These are phyloP conservation scores for Coreoperca whiteheadi DNA, from an alignment of 2,113 vertebrate species.

Conservation along the genomic window DNA sequence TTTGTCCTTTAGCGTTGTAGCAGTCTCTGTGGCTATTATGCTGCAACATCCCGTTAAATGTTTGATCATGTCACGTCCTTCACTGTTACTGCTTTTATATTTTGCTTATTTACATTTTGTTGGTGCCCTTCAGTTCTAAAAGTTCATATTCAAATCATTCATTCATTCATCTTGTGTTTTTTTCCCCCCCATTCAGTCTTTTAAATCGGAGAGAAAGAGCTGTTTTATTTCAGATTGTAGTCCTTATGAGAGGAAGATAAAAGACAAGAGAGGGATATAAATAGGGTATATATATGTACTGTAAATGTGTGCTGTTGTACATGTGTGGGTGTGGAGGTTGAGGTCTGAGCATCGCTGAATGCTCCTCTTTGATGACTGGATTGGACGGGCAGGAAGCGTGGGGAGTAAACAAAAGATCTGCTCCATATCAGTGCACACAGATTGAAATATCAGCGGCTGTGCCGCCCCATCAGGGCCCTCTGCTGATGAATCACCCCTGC, in stretches of 20 bases:
- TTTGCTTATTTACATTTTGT: neutral
- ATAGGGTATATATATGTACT: conserved; percentile 10
- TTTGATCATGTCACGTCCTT: neutral
- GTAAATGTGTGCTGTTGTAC: conserved; percentile 5
- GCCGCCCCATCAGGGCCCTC: neutral
- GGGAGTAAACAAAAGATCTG: conserved; percentile 42
- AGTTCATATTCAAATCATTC: neutral
- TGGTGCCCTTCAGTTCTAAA: neutral
- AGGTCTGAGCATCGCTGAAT: conserved; percentile 9
- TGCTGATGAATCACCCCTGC: conserved; percentile 31
- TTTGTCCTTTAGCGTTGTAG: neutral
- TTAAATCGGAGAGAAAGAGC: neutral
- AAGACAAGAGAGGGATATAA: conserved; percentile 18
- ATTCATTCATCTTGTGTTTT: too few relatives aligned
- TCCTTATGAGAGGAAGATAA: neutral
- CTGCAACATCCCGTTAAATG: neutral
- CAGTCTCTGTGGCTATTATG: neutral
- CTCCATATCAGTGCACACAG: conserved; percentile 6
- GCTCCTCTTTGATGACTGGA: conserved; percentile 9
- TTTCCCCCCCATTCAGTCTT: neutral
- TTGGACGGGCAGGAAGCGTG: conserved; percentile 19
- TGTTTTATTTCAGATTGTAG: neutral
- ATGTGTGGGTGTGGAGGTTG: conserved; percentile 17
- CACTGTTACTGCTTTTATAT: neutral
- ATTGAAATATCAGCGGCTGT: conserved; percentile 37